A percentile compares a stretch with the other conserved stretches of the same genome.
Evolutionary conservation across 2,797 vertebrate genomes (phyloP).

Genomic region (Gymnoscopelus braueri): DNA sequence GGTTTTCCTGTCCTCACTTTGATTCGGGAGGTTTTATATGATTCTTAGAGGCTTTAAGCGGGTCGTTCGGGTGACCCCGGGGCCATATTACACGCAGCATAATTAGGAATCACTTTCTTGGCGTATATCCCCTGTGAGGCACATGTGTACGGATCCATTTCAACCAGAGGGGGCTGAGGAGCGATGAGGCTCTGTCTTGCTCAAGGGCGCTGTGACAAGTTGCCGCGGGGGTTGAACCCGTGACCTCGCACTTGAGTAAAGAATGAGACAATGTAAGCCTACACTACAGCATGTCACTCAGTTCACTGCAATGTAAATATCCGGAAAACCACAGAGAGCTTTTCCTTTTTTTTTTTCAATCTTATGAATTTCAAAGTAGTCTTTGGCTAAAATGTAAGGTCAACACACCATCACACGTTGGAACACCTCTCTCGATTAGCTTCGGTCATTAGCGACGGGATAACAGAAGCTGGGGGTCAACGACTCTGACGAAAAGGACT

Average conservation of each 20-base stretch:
- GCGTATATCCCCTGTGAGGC: not conserved
- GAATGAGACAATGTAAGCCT: slow-evolving; percentile 1
- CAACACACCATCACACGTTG: slow-evolving; percentile 36
- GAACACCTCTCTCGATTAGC: slow-evolving; percentile 18
- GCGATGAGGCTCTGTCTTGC: too few species aligned
- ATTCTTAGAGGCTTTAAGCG: not conserved
- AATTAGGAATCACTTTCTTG: not conserved
- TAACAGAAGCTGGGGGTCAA: slow-evolving; percentile 41
- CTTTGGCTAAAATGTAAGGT: slow-evolving; percentile 35
- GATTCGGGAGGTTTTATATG: not conserved
- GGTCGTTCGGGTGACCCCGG: not conserved
- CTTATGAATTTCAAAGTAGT: slow-evolving; percentile 28
- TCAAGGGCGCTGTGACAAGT: too few species aligned
- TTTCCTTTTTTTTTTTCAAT: not conserved
- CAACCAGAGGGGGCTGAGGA: not conserved
- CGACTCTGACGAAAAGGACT: slow-evolving; percentile 35
- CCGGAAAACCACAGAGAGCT: not conserved
- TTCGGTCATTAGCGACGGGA: slow-evolving; percentile 47
- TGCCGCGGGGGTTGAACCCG: too few species aligned
- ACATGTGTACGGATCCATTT: not conserved
- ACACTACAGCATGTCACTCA: not conserved
- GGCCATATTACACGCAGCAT: not conserved
- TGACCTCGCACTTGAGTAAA: not conserved
- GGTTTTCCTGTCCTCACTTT: not conserved
- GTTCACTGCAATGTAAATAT: slow-evolving; percentile 10